Base-by-base conservation (phyloP, 2,113 vertebrate genomes). In the Psephotus haematonotus region DNA sequence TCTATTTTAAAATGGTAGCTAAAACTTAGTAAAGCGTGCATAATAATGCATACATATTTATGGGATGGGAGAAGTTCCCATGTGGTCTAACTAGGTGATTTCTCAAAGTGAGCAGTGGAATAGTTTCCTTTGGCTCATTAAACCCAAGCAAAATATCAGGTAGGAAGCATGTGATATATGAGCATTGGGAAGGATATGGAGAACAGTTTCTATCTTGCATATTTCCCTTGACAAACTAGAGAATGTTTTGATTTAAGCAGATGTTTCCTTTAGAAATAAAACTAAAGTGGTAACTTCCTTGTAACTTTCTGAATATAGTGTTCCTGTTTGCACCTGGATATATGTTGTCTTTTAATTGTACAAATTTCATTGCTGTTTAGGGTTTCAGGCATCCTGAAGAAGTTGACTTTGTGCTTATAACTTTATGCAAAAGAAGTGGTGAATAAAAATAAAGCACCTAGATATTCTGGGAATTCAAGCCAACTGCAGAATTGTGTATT, bases 361-460 rank as follows among this genome's bases (percentile, higher is more conserved):
- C 20, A 19, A 15, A 33, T 53, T 65, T 35, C 39, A 35, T 23
- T 17, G 35, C 44, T 31, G 50, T 6, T 79, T 41, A 64, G 57
- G 4, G 7, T 85, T 78, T 71, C 8, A 9, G 17, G 25, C 28
- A 18, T 82, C 22, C 46, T 31, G 15, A 11, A 71, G 43, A 57
- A 85, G 31, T 2, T 47, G 27, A 65, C 22, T 80, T 90, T 64
- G 13, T 87, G 55, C 35, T 70, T 67, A 11, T 43, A 52, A 29
- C 47, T 91, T 92, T 86, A 72, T 93, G 94, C 43, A 90, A 57
- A 84, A 68, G 23, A 64, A 85, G 53, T 64, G 78, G 74, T 85
- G 57, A 85, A 81, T 20, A 77, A 70, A 35, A 86, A 33, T 53
- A 87, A 90, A 85, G 82, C 46, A 43, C 3, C 6, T 67, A 29